Conservation (phyloP, 2,888 invertebrate genomes). For the Xylota segnis region DNA sequence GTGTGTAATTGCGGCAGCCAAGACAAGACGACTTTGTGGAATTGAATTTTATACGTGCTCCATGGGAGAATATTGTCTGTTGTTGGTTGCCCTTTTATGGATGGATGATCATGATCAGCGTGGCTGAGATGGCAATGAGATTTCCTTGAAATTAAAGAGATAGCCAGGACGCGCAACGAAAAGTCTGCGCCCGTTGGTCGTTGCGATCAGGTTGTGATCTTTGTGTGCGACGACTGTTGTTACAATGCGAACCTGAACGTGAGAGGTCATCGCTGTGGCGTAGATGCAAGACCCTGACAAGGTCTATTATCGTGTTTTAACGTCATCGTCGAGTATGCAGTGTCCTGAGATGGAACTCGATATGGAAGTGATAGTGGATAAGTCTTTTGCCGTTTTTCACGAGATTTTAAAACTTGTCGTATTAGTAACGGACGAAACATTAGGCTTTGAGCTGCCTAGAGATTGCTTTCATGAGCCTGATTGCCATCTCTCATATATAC, state of each 20-base stretch:
- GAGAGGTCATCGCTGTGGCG: constrained; percentile 66
- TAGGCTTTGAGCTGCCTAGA: background rate
- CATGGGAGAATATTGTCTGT: constrained; percentile 60
- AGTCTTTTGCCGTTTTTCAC: constrained; percentile 1
- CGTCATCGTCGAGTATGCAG: constrained; percentile 42
- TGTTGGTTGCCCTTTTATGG: constrained; percentile 73
- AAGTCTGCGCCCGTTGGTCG: constrained; percentile 32
- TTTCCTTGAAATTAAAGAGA: constrained; percentile 76
- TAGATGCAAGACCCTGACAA: constrained; percentile 70
- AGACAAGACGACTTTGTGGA: constrained; percentile 54
- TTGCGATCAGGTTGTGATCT: constrained; percentile 73
- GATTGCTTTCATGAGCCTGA: constrained; percentile 13
- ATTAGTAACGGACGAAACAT: background rate
- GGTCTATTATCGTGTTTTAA: constrained; percentile 74
- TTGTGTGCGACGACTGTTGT: constrained; percentile 69
- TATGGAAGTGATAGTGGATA: constrained; percentile 44
- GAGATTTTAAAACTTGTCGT: background rate
- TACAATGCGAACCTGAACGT: constrained; percentile 68
- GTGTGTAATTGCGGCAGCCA: constrained; percentile 58
- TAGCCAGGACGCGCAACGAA: constrained; percentile 55
- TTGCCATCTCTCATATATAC: constrained; percentile 20
- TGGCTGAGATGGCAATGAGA: constrained; percentile 73
- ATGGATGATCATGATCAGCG: constrained; percentile 70
- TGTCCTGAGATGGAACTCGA: constrained; percentile 25
- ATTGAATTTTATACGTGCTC: constrained; percentile 73